These are phyloP conservation scores for Stomatorhinus walkeri DNA, from an alignment of 2,797 vertebrate species.

Conservation along the genomic window DNA sequence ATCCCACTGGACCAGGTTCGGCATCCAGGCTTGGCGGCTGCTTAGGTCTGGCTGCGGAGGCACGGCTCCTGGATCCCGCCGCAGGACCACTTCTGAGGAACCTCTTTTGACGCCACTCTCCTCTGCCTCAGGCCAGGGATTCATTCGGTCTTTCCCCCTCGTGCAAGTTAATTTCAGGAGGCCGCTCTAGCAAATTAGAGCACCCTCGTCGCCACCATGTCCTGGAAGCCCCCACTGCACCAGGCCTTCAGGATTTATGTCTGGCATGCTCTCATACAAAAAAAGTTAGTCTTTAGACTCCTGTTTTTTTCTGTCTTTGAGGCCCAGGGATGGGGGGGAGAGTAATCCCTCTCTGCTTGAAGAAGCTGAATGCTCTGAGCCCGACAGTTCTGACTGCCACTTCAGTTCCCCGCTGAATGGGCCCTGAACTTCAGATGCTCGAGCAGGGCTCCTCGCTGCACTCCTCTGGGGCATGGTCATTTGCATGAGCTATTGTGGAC, in stretches of 20 bases:
- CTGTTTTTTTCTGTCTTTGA: constrained; percentile 47
- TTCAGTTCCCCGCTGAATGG: constrained; percentile 56
- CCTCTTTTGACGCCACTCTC: background rate
- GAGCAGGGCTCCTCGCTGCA: constrained; percentile 47
- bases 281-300: constrained; percentile 54
- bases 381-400: constrained; percentile 63
- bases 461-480: constrained; percentile 55
- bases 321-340: constrained; percentile 25
- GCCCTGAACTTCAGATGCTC: constrained; percentile 63
- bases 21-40: background rate
- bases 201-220: constrained; percentile 2
- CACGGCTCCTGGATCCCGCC: background rate
- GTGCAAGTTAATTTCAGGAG: constrained; percentile 25
- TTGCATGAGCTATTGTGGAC: constrained; percentile 74
- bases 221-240: constrained; percentile 25
- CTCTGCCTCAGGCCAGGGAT: constrained; percentile 13
- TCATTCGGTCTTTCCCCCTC: constrained; percentile 29
- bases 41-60: background rate
- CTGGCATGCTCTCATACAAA: constrained; percentile 48
- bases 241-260: constrained; percentile 38
- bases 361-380: constrained; percentile 50
- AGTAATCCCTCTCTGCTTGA: constrained; percentile 46
- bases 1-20: background rate
- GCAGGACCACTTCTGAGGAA: background rate
- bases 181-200: constrained; percentile 30